Percentiles rank a stretch among this genome's conserved stretches.
These are phyloP conservation scores for Halichoeres trimaculatus DNA, from an alignment of 2,113 vertebrate genomes.

Conservation along the genomic window DNA sequence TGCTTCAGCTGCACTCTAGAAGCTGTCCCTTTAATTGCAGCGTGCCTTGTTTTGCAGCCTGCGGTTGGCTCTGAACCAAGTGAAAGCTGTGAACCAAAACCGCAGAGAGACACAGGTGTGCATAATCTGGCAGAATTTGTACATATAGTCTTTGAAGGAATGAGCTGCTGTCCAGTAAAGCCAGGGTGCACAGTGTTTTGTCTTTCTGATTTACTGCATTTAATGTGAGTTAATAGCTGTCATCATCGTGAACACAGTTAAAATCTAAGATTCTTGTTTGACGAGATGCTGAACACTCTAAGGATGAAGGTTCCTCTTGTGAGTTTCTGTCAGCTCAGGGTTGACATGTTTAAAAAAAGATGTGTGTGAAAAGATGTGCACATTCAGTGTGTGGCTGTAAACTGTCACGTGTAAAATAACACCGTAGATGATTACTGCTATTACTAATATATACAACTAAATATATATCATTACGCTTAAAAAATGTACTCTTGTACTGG, in stretches of 20 bases:
- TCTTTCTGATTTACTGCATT: neutral
- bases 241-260: neutral
- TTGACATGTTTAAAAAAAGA: too few relatives aligned
- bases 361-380: too few relatives aligned
- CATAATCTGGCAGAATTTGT: neutral
- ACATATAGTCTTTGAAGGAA: neutral
- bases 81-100: constrained; percentile 69
- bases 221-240: neutral
- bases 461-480: too few relatives aligned
- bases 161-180: neutral
- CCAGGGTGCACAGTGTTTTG: neutral
- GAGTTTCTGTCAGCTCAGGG: too few relatives aligned
- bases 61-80: constrained; percentile 51
- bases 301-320: too few relatives aligned
- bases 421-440: too few relatives aligned
- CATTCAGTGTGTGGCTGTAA: too few relatives aligned
- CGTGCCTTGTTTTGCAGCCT: neutral
- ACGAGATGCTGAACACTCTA: neutral
- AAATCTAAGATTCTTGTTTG: neutral
- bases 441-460: too few relatives aligned
- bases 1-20: neutral
- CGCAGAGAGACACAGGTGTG: constrained; percentile 69
- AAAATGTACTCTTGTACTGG: too few relatives aligned
- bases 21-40: neutral
- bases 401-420: too few relatives aligned